Evolutionary conservation across 2,797 vertebrate species (phyloP), one percentile per base, ranked within the genome.

Genomic region (Phoebastria nigripes): DNA sequence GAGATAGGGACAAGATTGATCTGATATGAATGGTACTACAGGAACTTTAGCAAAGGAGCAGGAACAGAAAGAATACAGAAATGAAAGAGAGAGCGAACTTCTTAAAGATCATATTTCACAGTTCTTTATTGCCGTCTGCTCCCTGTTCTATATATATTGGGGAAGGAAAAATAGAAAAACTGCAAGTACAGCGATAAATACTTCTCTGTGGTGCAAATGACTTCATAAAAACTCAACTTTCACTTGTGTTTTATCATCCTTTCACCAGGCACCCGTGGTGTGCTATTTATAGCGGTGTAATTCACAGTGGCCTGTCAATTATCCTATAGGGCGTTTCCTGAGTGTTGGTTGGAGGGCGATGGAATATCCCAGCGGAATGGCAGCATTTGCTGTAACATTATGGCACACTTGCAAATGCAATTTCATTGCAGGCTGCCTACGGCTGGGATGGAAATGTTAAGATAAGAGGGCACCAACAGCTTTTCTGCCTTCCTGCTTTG

Each of bases 241-340:
- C 24, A 28, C 47, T 94, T 52, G 51, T 85, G 26, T 94, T 95
- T 96, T 92, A 94, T 90, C 89, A 93, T 95, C 65, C 90, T 85
- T 96, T 97, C 94, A 94, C 65, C 91, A 88, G 90, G 69, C 95
- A 94, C 41, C 94, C 76, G 14, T 86, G 26, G 56, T 58, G 47
- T 87, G 78, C 95, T 96, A 97, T 97, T 97, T 97, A 94, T 93
- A 96, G 82, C 81, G 65, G 31, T 35, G 21, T 83, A 96, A 97
- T 90, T 97, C 97, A 95, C 89, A 87, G 92, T 77, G 96, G 47
- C 25, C 59, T 86, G 92, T 66, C 84, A 85, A 70, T 80, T 65
- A 88, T 83, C 85, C 92, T 82, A 76, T 37, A 49, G 87, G 92
- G 81, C 62, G 63, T 82, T 93, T 82, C 81, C 90, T 85, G 52